These are phyloP conservation scores for Amblyornis subalaris DNA, from an alignment of 2,113 vertebrate genomes.

Conservation along the genomic window DNA sequence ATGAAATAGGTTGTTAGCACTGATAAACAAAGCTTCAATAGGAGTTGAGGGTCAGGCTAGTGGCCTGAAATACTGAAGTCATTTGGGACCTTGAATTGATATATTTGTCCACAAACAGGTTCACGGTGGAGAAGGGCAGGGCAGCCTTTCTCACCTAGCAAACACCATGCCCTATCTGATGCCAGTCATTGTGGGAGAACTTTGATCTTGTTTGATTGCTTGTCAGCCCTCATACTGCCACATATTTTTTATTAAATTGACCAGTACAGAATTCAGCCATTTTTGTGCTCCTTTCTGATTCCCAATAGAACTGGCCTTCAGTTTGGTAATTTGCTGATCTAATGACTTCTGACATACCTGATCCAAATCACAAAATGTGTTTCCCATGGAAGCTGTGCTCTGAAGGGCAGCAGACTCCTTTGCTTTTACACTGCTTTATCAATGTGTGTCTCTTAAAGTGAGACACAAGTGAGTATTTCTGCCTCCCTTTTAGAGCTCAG, in stretches of 20 bases:
- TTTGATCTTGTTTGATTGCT: not conserved
- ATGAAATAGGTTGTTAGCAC: not conserved
- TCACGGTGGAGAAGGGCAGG: not conserved
- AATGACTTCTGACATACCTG: not conserved
- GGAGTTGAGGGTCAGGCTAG: not conserved
- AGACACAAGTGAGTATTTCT: not conserved
- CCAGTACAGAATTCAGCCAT: not conserved
- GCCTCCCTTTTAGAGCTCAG: not conserved
- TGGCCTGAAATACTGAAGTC: not conserved
- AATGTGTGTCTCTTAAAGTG: not conserved
- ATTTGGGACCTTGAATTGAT: not conserved
- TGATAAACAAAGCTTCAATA: not conserved
- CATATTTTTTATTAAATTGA: not conserved
- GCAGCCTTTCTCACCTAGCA: not conserved
- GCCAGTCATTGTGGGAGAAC: not conserved
- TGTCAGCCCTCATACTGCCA: not conserved
- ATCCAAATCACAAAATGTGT: not conserved
- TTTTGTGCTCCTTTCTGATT: not conserved
- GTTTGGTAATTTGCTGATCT: not conserved
- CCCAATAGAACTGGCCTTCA: not conserved
- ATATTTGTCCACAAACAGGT: not conserved
- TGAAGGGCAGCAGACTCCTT: not conserved
- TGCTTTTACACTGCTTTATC: not conserved
- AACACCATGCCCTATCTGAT: not conserved
- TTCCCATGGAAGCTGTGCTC: not conserved